Conservation (phyloP, 1,140 invertebrate genomes). For the Andricus grossulariae region DNA sequence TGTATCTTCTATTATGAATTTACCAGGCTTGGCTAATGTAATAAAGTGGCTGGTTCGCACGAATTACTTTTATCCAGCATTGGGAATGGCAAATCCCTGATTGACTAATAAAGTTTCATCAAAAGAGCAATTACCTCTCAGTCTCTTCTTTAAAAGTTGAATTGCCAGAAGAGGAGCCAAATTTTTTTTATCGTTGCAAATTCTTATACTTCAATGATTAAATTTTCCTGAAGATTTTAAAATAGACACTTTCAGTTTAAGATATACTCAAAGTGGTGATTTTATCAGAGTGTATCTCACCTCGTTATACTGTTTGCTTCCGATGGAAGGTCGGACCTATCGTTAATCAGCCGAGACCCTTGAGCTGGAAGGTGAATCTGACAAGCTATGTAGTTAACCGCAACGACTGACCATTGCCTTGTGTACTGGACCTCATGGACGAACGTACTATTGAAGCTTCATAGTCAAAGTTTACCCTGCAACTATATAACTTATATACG, state of each 20-base stretch:
- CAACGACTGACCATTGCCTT: slow-evolving; percentile 55
- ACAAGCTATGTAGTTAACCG: slow-evolving; percentile 73
- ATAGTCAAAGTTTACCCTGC: slow-evolving; percentile 49
- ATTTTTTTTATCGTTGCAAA: no score
- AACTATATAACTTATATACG: neutral
- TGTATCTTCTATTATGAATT: slow-evolving; percentile 56
- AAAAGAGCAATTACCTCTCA: neutral
- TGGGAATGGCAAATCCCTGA: slow-evolving; percentile 65
- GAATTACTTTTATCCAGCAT: slow-evolving; percentile 60
- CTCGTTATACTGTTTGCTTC: slow-evolving; percentile 29
- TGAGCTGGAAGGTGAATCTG: slow-evolving; percentile 65
- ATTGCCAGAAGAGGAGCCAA: neutral
- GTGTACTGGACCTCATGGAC: slow-evolving; percentile 55
- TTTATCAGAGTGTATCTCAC: slow-evolving; percentile 27
- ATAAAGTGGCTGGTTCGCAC: slow-evolving; percentile 67
- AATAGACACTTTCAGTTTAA: neutral
- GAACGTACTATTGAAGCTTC: slow-evolving; percentile 50
- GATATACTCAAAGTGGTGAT: neutral
- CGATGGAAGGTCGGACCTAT: slow-evolving; percentile 69
- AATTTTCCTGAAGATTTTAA: no score
- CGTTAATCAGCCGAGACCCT: slow-evolving; percentile 74
- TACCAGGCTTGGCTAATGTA: slow-evolving; percentile 65
- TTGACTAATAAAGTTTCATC: slow-evolving; percentile 62
- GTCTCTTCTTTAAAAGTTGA: neutral
- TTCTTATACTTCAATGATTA: no score